phyloP scores from a whole-genome alignment of 2,888 invertebrate species.

The Eupithecia inturbata region DNA sequence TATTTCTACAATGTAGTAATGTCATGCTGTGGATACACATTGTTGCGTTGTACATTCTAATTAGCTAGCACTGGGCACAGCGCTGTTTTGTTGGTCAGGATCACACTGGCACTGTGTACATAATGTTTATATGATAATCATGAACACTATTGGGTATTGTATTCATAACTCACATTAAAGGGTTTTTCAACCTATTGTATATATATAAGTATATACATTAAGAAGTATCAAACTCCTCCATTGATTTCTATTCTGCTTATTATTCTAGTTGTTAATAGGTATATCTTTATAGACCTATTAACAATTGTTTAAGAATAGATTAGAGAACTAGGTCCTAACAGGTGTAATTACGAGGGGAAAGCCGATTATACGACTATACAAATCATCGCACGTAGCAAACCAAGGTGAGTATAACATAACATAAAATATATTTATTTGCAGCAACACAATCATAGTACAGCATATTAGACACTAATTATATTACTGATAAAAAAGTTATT shows the following conservation, averaged over 20 bases:
- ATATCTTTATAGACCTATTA: no score
- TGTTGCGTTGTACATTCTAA: constrained; percentile 70
- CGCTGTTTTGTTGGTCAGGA: constrained; percentile 44
- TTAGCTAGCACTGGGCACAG: constrained; percentile 58
- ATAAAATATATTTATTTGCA: no score
- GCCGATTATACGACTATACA: neutral
- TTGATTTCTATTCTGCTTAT: neutral
- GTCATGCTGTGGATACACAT: constrained; percentile 38
- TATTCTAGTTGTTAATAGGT: neutral
- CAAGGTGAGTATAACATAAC: no score
- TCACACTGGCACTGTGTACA: constrained; percentile 36
- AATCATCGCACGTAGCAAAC: neutral
- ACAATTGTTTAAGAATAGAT: neutral
- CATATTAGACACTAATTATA: no score
- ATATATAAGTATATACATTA: no score
- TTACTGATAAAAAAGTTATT: no score
- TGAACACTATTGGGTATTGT: constrained; percentile 18
- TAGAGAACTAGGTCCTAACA: neutral
- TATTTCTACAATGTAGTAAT: neutral
- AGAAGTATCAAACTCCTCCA: no score
- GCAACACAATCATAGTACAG: no score
- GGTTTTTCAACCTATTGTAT: neutral
- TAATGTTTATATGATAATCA: constrained; percentile 20
- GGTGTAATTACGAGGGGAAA: neutral
- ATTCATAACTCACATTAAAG: neutral